A percentile compares a stretch with the other conserved stretches of the same genome.
These are phyloP conservation scores for Machaerirhynchus nigripectus DNA, from an alignment of 2,113 vertebrate species.

Conservation along the genomic window DNA sequence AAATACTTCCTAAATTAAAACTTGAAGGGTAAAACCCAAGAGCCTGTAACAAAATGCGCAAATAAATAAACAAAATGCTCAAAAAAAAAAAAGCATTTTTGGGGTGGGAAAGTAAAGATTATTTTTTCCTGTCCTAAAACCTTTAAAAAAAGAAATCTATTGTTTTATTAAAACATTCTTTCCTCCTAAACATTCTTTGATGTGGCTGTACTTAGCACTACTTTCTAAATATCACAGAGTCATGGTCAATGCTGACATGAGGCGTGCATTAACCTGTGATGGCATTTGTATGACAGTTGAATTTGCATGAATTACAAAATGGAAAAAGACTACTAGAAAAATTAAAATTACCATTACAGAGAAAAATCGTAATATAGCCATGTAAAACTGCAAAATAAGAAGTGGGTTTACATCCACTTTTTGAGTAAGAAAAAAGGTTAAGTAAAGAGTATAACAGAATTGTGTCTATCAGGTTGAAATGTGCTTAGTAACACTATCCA, in stretches of 20 bases:
- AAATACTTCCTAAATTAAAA: background rate
- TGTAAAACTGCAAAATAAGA: background rate
- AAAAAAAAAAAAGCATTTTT: background rate
- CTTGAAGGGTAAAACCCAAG: background rate
- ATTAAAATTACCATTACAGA: background rate
- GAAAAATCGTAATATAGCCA: background rate
- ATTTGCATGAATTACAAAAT: background rate
- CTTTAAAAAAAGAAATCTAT: background rate
- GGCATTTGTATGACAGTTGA: background rate
- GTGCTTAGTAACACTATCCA: background rate
- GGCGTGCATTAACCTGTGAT: background rate
- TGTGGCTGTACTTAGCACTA: background rate
- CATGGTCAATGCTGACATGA: background rate
- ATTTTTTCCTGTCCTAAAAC: background rate
- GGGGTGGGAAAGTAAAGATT: rapidly evolving
- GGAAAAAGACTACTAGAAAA: background rate
- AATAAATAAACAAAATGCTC: too few species aligned
- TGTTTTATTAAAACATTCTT: background rate
- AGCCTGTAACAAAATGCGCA: background rate
- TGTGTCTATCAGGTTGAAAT: background rate
- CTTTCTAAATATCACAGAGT: background rate
- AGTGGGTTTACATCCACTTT: background rate
- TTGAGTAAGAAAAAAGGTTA: background rate
- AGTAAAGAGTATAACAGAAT: background rate
- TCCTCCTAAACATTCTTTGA: background rate